Conservation (phyloP, 2,888 invertebrate species). For the Lycocerus yunnanus region DNA sequence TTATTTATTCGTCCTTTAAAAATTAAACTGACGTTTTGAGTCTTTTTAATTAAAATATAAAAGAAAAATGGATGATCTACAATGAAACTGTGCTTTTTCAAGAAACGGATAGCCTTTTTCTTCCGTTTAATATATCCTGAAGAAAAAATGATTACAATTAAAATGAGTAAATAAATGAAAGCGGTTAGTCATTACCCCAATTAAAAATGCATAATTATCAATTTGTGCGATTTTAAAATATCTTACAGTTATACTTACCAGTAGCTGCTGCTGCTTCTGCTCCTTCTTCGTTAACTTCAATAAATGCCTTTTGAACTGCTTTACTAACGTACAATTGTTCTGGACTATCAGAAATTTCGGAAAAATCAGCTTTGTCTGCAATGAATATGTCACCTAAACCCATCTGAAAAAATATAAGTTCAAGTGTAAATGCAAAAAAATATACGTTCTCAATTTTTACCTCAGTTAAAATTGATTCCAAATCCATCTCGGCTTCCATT, state of each 20-base stretch:
- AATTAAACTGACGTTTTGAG: background rate
- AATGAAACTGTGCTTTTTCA: conserved; percentile 33
- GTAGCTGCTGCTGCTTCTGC: conserved; percentile 85
- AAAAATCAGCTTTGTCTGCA: conserved; percentile 63
- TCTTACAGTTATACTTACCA: conserved; percentile 61
- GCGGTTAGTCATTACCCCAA: background rate
- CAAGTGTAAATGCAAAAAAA: background rate
- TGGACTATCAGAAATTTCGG: conserved; percentile 60
- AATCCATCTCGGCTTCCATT: conserved; percentile 71
- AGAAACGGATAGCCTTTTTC: conserved; percentile 21
- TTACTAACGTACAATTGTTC: conserved; percentile 65
- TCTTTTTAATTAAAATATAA: conserved; percentile 9
- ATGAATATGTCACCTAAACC: conserved; percentile 72
- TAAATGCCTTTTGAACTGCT: conserved; percentile 81
- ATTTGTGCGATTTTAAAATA: conserved; percentile 13
- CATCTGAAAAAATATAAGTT: conserved; percentile 58
- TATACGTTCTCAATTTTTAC: conserved; percentile 55
- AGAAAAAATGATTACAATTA: conserved; percentile 9
- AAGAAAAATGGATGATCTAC: conserved; percentile 44
- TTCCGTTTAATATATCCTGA: conserved; percentile 29
- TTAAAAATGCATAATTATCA: background rate
- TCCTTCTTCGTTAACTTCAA: conserved; percentile 87
- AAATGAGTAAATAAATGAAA: background rate
- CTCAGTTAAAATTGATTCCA: conserved; percentile 65
- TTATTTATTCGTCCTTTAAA: conserved; percentile 24